phyloP scores from a whole-genome alignment of 2,888 invertebrate species.

The Heliconius cydno region DNA sequence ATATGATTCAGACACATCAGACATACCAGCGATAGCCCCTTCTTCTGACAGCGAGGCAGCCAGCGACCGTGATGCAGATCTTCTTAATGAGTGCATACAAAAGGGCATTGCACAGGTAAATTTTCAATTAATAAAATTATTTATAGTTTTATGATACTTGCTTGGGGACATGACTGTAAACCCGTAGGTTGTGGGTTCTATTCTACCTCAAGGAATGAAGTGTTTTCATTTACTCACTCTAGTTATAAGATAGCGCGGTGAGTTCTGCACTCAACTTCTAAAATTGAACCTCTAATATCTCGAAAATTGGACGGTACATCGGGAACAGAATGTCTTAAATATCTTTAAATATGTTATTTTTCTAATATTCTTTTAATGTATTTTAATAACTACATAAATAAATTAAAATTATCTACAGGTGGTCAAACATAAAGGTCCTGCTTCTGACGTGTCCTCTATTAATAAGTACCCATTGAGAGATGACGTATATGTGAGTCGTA shows the following conservation, averaged over 20 bases:
- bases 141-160: background rate
- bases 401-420: conserved; percentile 56
- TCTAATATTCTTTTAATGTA: background rate
- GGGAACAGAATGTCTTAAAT: background rate
- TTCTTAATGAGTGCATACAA: conserved; percentile 87
- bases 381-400: background rate
- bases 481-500: conserved; percentile 70
- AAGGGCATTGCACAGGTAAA: conserved; percentile 85
- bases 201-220: no score
- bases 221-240: no score
- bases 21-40: background rate
- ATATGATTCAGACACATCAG: conserved; percentile 5
- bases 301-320: no score
- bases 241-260: no score
- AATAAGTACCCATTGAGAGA: conserved; percentile 61
- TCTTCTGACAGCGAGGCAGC: conserved; percentile 56
- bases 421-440: conserved; percentile 72
- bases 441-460: conserved; percentile 63
- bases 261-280: no score
- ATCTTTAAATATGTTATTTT: background rate
- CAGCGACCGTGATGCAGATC: conserved; percentile 85
- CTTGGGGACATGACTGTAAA: no score
- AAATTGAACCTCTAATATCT: no score
- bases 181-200: no score
- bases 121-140: background rate